Evolutionary conservation across 1,140 invertebrate genomes (phyloP), one percentile per base, ranked within the genome.

Genomic region (Diachasma alloeum): DNA sequence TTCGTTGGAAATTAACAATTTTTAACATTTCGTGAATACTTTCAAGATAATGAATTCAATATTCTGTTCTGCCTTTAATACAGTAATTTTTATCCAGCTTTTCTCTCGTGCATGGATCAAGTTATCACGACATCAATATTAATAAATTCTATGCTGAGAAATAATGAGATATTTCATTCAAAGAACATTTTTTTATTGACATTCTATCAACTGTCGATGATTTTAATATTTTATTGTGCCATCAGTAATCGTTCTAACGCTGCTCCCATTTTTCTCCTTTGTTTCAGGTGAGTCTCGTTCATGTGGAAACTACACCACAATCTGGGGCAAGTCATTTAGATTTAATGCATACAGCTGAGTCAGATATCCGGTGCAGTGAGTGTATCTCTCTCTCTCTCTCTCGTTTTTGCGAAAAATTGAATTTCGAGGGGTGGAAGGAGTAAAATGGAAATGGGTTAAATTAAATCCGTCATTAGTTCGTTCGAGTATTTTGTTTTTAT

Each of bases 381-480:
- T 36, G 22, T 66, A 24, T 74, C 10, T 56, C 31, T 15, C 17
- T 19, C 31, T 15, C 17, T 19, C 22, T 36, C 31, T 31, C 31
- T 31, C 22, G n/a, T 56, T 44, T 66, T 63, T 59, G 36, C 39
- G 39, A 13, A 44, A 74, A 63, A 17, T 74, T 74, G 26, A 74
- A 59, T 74, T 24, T 74, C 56, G 13, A 56, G 15, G 42, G 53
- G 19, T 8, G 10, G 24, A 19, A 8, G 4, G n/a, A 8, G 24
- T 15, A 11, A 15, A 63, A 15, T 24, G 59, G 48, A 63, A 63
- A 63, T 63, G 59, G 59, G 59, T 31, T 11, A 19, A 63, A 63
- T 63, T 63, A 63, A 26, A 63, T 63, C 59, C 24, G 24, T 63
- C 59, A 26, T 63, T 26, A 26, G 48, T 53, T 53, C 17, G n/a